Evolutionary conservation across 2,113 vertebrate species (phyloP), one percentile per base, ranked within the genome.

Genomic region (Platysteira castanea): DNA sequence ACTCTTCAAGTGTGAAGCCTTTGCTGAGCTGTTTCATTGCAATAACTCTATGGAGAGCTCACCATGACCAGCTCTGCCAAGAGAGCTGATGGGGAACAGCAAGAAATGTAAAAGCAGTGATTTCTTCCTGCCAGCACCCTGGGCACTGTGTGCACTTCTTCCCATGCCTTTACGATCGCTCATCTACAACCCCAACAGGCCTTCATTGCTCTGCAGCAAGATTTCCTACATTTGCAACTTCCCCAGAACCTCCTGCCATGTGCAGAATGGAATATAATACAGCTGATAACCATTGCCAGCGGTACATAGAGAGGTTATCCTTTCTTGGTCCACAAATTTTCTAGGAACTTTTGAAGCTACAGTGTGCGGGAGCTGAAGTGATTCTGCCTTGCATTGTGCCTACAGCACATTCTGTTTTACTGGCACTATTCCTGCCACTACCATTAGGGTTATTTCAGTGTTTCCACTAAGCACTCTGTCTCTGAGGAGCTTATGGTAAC

Each of bases 141-240:
- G 33, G 33, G 31, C 37, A 73, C 44, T 26, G 70, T 1, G n/a
- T 8, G 49, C 20, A 42, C 7, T 39, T 59, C 79, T 76, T 39
- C 6, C 67, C 6, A 0, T 18, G 30, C 52, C 57, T 16, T 37
- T 27, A 12, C 0, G 0, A 8, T 53, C 0, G 0, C 52, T 27
- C 54, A 12, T 6, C n/a, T 37, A 8, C 42, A 78, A 8, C 28
- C 24, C 33, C 46, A 46, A 6, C 0, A 0, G 26, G 35, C 20
- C 46, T 52, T 49, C 7, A 3, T 1, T 57, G 54, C 54, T 56
- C 61, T 85, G 42, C 84, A 50, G 33, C 67, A 60, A 37, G 46
- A 57, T 19, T 61, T 76, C 24, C 23, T 2, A 27, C n/a, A 19
- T 73, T 53, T 76, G 47, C 57, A 52, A 60, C 69, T 64, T 87